Base-by-base conservation (phyloP, 2,113 vertebrate genomes). In the Indicator indicator region DNA sequence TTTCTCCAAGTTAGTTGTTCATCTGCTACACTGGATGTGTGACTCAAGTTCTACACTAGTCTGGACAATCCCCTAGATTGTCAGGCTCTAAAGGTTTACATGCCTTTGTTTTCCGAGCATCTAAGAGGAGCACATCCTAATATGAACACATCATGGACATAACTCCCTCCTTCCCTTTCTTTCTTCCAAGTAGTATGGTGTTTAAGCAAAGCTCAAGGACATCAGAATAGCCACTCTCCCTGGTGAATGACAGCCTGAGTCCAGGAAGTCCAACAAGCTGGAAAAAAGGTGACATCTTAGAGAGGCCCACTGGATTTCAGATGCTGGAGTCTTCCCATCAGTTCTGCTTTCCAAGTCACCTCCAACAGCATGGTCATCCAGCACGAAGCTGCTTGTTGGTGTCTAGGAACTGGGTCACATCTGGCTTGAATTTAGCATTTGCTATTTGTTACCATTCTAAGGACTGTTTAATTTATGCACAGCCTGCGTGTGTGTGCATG, bases 391-490 rank as follows among this genome's bases (percentile, higher is more conserved):
- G 5, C 36, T 86, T 68, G 30, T 46, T 81, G 21, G 11, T 85
- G 26, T 80, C 48, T 32, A 58, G 72, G 42, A 44, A 88, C 8
- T 21, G 32, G 50, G 40, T 85, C 68, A 59, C 83, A 92, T 96
- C 90, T 95, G 94, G 77, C 72, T 89, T 92, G 81, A 90, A 85
- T 96, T 94, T 89, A 89, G 50, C 36, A 69, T 89, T 93, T 91
- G 12, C 74, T 92, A 7, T 95, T 93, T 85, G n/a, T 82, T 91
- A 87, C 76, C 1, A 2, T 26, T 76, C 80, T 88, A 38, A 86
- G 89, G 46, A 30, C 50, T 74, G 44, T 83, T 75, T 82, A 87
- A 88, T 93, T 85, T 92, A 89, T 71, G 69, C 33, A 11, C 78
- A 89, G 77, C 63, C 75, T 77, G 32, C 18, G 6, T 50, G 72